Evolutionary conservation across 2,113 vertebrate species (phyloP).

Genomic region (Calypte anna): DNA sequence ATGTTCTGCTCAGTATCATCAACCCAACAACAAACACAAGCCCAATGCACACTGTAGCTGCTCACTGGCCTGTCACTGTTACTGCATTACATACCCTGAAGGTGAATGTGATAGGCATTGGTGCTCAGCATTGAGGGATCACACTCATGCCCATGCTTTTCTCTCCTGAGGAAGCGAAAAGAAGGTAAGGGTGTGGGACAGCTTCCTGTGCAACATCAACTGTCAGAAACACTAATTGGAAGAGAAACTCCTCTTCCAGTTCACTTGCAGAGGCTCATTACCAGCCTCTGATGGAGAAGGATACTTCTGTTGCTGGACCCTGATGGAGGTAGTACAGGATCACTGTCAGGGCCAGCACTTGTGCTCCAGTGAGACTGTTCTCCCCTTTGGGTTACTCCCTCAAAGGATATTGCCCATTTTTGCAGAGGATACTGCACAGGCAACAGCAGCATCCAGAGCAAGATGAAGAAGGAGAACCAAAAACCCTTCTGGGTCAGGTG

Average conservation of each 20-base stretch:
- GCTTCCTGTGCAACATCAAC: conserved; percentile 54
- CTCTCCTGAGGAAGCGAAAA: conserved; percentile 33
- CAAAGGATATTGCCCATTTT: not conserved
- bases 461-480: conserved; percentile 10
- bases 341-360: conserved; percentile 36
- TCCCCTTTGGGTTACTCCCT: not conserved
- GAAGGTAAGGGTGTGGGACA: conserved; percentile 38
- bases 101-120: conserved; percentile 49
- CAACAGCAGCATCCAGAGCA: conserved; percentile 7
- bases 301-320: conserved; percentile 46
- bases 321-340: conserved; percentile 50
- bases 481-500: conserved; percentile 1
- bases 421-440: not conserved
- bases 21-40: conserved; percentile 18
- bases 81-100: conserved; percentile 13
- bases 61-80: conserved; percentile 24
- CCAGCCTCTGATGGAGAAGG: conserved; percentile 46
- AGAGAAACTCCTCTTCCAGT: conserved; percentile 68
- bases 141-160: conserved; percentile 1
- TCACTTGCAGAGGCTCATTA: conserved; percentile 48
- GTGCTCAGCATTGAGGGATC: conserved; percentile 49
- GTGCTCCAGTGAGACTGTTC: not conserved
- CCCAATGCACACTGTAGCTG: conserved; percentile 22
- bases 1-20: not conserved
- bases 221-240: conserved; percentile 44